Conservation (phyloP, 92 coral and sea anemone species). For the Epizoanthus illoricatus region DNA sequence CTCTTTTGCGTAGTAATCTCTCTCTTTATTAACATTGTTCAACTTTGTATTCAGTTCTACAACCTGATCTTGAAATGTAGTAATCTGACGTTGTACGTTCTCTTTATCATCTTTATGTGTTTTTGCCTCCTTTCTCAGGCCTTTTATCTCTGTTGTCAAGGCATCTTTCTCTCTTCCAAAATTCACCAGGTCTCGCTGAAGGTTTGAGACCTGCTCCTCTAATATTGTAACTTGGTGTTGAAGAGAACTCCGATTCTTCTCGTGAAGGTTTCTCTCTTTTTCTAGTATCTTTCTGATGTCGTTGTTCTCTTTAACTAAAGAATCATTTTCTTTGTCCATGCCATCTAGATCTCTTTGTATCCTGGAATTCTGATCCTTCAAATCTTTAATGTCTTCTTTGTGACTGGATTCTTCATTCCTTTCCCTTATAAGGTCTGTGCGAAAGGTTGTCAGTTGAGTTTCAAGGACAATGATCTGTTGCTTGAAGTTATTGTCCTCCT, state of each 20-base stretch:
- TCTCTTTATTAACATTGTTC: conserved; percentile 3
- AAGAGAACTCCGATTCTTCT: neutral
- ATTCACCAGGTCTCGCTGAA: conserved; percentile 25
- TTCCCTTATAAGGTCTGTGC: conserved; percentile 20
- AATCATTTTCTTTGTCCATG: neutral
- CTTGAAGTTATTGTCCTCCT: conserved; percentile 53
- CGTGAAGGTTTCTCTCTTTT: neutral
- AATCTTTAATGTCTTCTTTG: conserved; percentile 51
- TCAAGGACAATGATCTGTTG: conserved; percentile 62
- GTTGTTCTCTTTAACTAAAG: neutral
- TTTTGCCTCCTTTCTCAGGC: neutral
- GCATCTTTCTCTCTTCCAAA: conserved; percentile 34
- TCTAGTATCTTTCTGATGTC: neutral
- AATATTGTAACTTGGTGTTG: neutral
- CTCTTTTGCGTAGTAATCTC: neutral
- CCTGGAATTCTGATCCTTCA: neutral
- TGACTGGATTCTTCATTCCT: neutral
- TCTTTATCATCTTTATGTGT: conserved; percentile 4
- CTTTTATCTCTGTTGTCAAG: conserved; percentile 25
- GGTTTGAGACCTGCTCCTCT: conserved; percentile 5
- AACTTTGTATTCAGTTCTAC: conserved; percentile 34
- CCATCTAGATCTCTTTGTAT: conserved; percentile 8
- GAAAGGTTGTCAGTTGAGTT: conserved; percentile 7
- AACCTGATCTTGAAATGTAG: conserved; percentile 37
- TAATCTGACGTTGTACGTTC: conserved; percentile 40